Conservation (phyloP, 1,140 invertebrate species). For the Sesamia nonagrioides region DNA sequence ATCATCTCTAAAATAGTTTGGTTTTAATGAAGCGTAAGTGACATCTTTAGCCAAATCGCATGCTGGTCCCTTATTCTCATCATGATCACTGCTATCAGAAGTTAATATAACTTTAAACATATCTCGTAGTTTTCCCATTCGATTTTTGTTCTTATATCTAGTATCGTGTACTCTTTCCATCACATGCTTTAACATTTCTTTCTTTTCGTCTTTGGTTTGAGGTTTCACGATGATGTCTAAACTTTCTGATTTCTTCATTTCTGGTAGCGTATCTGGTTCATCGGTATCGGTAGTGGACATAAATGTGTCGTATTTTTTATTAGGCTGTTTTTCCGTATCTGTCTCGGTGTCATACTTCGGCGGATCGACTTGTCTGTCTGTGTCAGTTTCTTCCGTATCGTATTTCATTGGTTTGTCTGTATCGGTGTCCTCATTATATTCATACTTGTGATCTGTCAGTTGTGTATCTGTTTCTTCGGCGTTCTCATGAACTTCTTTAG, state of each 20-base stretch:
- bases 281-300: conserved; percentile 15
- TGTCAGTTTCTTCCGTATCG: conserved; percentile 9
- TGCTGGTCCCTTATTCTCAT: conserved; percentile 41
- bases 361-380: conserved; percentile 1
- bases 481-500: conserved; percentile 10
- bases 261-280: neutral
- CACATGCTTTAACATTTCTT: conserved; percentile 65
- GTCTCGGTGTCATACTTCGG: conserved; percentile 9
- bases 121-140: conserved; percentile 61
- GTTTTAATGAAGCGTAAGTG: conserved; percentile 60
- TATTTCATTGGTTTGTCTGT: conserved; percentile 12
- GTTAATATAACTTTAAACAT: conserved; percentile 68
- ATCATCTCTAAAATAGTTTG: conserved; percentile 60
- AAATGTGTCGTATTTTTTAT: conserved; percentile 15
- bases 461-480: conserved; percentile 1
- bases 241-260: conserved; percentile 7
- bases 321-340: neutral
- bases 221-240: conserved; percentile 11
- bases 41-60: conserved; percentile 63
- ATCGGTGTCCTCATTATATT: conserved; percentile 11
- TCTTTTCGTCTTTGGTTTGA: conserved; percentile 64
- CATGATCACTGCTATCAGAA: conserved; percentile 67
- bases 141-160: conserved; percentile 60
- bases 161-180: conserved; percentile 60
- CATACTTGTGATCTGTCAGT: conserved; percentile 9